These are phyloP conservation scores for Mechanitis messenoides DNA, from an alignment of 2,888 invertebrate genomes.

Conservation along the genomic window DNA sequence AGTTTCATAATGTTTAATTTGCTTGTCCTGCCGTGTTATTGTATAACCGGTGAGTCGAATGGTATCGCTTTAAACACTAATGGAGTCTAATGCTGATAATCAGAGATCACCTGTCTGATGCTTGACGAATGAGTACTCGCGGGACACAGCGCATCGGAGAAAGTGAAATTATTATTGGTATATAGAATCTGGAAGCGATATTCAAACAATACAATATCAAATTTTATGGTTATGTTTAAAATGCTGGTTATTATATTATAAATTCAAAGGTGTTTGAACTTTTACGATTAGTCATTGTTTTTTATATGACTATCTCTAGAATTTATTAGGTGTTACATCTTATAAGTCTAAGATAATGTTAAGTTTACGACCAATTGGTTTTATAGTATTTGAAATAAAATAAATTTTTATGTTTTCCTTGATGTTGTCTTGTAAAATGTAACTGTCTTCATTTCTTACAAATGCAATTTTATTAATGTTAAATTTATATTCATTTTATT, in stretches of 20 bases:
- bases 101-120: constrained; percentile 60
- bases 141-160: constrained; percentile 61
- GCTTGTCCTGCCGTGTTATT: constrained; percentile 36
- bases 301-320: background rate
- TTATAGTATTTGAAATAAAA: constrained; percentile 2
- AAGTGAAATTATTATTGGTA: constrained; percentile 52
- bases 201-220: background rate
- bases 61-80: constrained; percentile 69
- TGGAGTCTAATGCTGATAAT: constrained; percentile 62
- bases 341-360: background rate
- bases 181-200: constrained; percentile 33
- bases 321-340: background rate
- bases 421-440: constrained; percentile 4
- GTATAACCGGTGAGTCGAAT: constrained; percentile 60
- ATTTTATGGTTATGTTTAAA: background rate
- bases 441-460: constrained; percentile 1
- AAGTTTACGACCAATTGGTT: constrained; percentile 1
- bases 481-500: background rate
- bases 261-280: background rate
- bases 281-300: background rate
- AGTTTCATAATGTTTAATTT: constrained; percentile 25
- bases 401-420: background rate
- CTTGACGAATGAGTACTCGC: constrained; percentile 63
- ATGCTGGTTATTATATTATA: background rate
- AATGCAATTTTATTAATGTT: constrained; percentile 1